Base-by-base conservation (phyloP, 2,797 vertebrate species). In the Schizopygopsis pylzovi region DNA sequence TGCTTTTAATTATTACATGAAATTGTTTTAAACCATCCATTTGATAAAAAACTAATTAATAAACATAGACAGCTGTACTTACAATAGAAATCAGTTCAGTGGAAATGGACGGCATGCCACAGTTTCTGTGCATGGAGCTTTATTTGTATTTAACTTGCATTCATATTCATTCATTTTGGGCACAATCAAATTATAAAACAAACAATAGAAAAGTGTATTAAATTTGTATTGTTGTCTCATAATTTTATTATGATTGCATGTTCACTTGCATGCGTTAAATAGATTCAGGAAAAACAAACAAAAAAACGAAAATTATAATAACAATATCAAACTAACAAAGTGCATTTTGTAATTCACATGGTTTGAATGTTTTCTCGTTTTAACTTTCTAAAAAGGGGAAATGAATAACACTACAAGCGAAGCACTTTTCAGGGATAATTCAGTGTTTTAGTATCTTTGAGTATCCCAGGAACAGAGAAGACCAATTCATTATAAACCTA, bases 401-500 rank as follows among this genome's bases (percentile, higher is more conserved):
- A 61, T 61, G n/a, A 82, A 61, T 61, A 73, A 61, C 54, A 61
- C 11, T 61, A 37, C 43, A 73, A 67, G 39, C 10, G 16, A 85
- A 65, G 52, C 5, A 18, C 9, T 56, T 79, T 37, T 45, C 45
- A 68, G 71, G 25, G 37, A 63, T 22, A 49, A 6, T 59, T 28
- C 18, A 20, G 18, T 56, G n/a, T 65, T 67, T 79, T 73, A 88
- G 84, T 84, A 39, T 71, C 37, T 67, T 56, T 83, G 72, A 37
- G 52, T 61, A 56, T 85, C 28, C 72, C 59, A 10, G 41, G 41
- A 43, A 43, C 8, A 43, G 41, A 43, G 41, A 43, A 43, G 41
- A 43, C 41, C 41, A 45, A 87, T 88, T 88, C 49, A 88, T 91
- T 88, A 73, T 79, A 80, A 82, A 80, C 81, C 59, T 76, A 87